Evolutionary conservation across 1,140 invertebrate genomes (phyloP).

Genomic region (Phymastichus coffea): DNA sequence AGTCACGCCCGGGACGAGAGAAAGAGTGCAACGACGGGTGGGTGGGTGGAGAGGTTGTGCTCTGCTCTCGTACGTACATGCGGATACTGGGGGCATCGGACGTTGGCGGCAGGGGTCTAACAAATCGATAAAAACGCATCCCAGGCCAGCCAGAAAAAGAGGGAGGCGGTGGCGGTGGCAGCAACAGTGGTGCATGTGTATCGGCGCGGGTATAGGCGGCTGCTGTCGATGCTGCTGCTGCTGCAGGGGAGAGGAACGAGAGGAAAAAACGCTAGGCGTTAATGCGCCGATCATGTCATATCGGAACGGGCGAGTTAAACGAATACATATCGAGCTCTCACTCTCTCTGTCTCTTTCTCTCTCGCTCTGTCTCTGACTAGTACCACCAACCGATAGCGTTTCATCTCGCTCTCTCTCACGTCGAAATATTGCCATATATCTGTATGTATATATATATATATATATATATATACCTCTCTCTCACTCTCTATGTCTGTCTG

Average conservation of each 20-base stretch:
- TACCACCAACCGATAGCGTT: not conserved
- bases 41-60: constrained; percentile 34
- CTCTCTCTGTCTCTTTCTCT: constrained; percentile 2
- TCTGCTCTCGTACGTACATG: no score
- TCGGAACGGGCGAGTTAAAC: constrained; percentile 49
- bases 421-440: not conserved
- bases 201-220: no score
- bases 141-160: constrained; percentile 55
- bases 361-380: not conserved
- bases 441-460: not conserved
- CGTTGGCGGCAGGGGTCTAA: constrained; percentile 49
- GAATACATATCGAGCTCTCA: constrained; percentile 35
- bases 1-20: constrained; percentile 43
- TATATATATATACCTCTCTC: no score
- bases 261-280: constrained; percentile 52
- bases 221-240: no score
- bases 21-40: constrained; percentile 5
- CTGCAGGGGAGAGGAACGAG: no score
- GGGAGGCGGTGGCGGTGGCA: constrained; percentile 24
- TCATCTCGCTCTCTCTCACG: not conserved
- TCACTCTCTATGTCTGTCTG: no score
- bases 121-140: constrained; percentile 60
- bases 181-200: no score
- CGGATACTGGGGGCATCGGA: constrained; percentile 29
- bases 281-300: constrained; percentile 58